A percentile compares a stretch with the other conserved stretches of the same genome.
Conservation (phyloP, 2,888 invertebrate genomes). For the Mythimna pallens region DNA sequence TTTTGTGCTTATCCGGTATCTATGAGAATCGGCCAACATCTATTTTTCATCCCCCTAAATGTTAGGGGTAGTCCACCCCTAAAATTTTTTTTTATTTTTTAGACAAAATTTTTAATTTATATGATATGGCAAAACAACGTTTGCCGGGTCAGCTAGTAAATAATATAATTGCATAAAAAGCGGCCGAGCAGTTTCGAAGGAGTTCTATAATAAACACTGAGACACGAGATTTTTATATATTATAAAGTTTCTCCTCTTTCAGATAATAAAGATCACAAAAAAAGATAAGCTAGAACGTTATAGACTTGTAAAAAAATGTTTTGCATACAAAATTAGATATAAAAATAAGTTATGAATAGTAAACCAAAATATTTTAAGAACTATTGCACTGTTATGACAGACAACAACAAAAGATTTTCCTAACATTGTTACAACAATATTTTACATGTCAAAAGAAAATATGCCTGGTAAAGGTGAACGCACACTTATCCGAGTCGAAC, state of each 20-base stretch:
- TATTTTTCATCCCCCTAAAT: no score
- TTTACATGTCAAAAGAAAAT: slow-evolving; percentile 50
- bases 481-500: no score
- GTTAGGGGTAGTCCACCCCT: no score
- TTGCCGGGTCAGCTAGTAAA: no score
- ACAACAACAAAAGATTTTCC: slow-evolving; percentile 28
- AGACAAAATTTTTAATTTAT: no score
- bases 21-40: no score
- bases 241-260: neutral
- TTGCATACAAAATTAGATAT: neutral
- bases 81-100: no score
- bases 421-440: slow-evolving; percentile 23
- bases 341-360: slow-evolving; percentile 9
- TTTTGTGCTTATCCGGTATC: no score
- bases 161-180: no score
- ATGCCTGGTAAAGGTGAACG: slow-evolving; percentile 1
- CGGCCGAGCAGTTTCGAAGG: no score
- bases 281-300: slow-evolving; percentile 2
- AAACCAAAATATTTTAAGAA: neutral
- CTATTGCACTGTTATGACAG: neutral
- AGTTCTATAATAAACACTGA: no score
- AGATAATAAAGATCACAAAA: slow-evolving; percentile 10
- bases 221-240: neutral
- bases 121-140: no score
- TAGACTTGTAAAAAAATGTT: slow-evolving; percentile 27